Conservation (phyloP, 2,888 invertebrate species). For the Desoria tigrina region DNA sequence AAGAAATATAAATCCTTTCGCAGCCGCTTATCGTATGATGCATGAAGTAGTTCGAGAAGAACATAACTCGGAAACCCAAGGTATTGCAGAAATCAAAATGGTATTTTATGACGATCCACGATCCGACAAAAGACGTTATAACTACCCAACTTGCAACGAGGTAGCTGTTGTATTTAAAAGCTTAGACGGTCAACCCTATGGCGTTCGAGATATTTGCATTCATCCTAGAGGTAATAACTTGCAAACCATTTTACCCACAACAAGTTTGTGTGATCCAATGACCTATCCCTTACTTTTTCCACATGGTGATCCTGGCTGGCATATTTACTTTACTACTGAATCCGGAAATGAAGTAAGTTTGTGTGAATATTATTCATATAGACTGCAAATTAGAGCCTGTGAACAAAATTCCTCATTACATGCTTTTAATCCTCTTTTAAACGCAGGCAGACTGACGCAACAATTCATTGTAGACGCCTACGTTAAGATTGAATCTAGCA, state of each 20-base stretch:
- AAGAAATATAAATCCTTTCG: slow-evolving; percentile 33
- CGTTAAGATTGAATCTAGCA: slow-evolving; percentile 53
- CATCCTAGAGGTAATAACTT: too few relatives aligned
- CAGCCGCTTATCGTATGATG: slow-evolving; percentile 46
- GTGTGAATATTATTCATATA: too few relatives aligned
- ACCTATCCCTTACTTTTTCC: too few relatives aligned
- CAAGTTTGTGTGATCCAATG: too few relatives aligned
- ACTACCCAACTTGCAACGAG: slow-evolving; percentile 40
- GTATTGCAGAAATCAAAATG: neutral
- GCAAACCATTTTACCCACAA: too few relatives aligned
- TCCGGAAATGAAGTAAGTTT: too few relatives aligned
- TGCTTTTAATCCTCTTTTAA: too few relatives aligned
- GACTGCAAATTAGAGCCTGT: too few relatives aligned
- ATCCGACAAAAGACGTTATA: slow-evolving; percentile 39
- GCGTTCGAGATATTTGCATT: slow-evolving; percentile 40
- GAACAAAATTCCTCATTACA: slow-evolving; percentile 50
- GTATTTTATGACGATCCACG: slow-evolving; percentile 5
- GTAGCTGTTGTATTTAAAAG: slow-evolving; percentile 44
- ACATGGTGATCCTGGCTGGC: too few relatives aligned
- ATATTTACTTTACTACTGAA: too few relatives aligned
- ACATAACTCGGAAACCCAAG: too few relatives aligned
- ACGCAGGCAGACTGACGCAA: too few relatives aligned
- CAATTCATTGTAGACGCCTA: slow-evolving; percentile 54
- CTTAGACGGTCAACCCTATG: slow-evolving; percentile 43
- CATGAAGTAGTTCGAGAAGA: slow-evolving; percentile 31